Percentiles rank a stretch among this genome's conserved stretches.
phyloP scores from a whole-genome alignment of 2,888 invertebrate genomes.

The Nemotelus nigrinus region DNA sequence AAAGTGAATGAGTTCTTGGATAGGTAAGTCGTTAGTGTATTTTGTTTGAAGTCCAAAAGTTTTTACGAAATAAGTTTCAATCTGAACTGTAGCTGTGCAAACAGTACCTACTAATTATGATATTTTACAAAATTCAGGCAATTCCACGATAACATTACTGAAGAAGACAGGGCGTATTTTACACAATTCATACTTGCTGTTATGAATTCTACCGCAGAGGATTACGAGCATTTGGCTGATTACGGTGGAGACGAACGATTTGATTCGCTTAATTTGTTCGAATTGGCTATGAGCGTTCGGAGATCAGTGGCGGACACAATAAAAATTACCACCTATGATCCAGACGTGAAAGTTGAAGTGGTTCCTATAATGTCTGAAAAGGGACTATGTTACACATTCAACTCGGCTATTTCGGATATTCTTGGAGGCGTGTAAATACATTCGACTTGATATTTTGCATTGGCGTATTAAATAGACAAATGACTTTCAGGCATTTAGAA shows the following conservation, averaged over 20 bases:
- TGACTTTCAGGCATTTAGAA: neutral
- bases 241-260: slow-evolving; percentile 59
- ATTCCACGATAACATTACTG: neutral
- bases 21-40: slow-evolving; percentile 15
- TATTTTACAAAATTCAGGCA: no score
- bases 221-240: slow-evolving; percentile 56
- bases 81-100: neutral
- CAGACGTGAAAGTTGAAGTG: slow-evolving; percentile 19
- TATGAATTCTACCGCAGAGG: slow-evolving; percentile 59
- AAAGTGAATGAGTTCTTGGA: slow-evolving; percentile 31
- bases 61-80: neutral
- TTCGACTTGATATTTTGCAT: neutral
- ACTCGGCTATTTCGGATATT: slow-evolving; percentile 61
- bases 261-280: slow-evolving; percentile 57
- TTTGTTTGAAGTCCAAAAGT: no score
- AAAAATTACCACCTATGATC: slow-evolving; percentile 16
- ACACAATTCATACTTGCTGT: slow-evolving; percentile 59
- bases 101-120: neutral
- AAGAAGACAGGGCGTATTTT: slow-evolving; percentile 54
- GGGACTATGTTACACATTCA: slow-evolving; percentile 70
- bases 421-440: slow-evolving; percentile 23
- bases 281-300: slow-evolving; percentile 48
- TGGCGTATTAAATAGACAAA: neutral
- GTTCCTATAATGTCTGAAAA: slow-evolving; percentile 68
- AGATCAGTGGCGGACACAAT: neutral